Percentiles rank a stretch among this genome's conserved stretches.
Evolutionary conservation across 2,113 vertebrate genomes (phyloP).

Genomic region (Sardina pilchardus): DNA sequence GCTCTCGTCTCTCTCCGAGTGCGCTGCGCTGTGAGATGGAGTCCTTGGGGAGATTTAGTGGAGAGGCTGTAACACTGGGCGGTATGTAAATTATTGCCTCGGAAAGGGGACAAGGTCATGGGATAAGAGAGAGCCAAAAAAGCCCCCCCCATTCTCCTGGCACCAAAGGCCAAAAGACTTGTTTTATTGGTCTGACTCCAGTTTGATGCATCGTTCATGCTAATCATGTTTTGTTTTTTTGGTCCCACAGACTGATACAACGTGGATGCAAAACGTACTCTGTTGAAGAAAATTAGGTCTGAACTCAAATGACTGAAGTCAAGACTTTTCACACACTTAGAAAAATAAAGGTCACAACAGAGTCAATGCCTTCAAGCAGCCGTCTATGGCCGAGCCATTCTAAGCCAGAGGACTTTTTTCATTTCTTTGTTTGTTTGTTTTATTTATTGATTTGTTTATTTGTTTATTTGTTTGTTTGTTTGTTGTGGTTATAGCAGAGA

Average conservation of each 20-base stretch:
- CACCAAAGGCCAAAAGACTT: not conserved
- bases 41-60: constrained; percentile 17
- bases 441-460: too few species aligned
- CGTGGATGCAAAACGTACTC: not conserved
- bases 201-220: not conserved
- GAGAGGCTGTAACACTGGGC: not conserved
- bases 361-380: not conserved
- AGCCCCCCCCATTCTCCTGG: not conserved
- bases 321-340: not conserved
- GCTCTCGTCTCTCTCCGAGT: not conserved
- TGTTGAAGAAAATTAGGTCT: not conserved
- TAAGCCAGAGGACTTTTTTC: not conserved
- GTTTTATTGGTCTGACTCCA: not conserved
- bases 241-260: not conserved
- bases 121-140: constrained; percentile 1
- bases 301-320: not conserved
- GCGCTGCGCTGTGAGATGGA: not conserved
- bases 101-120: not conserved
- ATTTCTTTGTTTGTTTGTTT: not conserved
- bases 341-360: not conserved
- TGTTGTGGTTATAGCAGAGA: not conserved
- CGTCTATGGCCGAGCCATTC: not conserved
- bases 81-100: not conserved
- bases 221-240: not conserved
- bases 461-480: not conserved